A percentile compares a stretch with the other conserved stretches of the same genome.
phyloP scores from a whole-genome alignment of 2,888 invertebrate genomes.

The Lepidocyrtoides sp. region DNA sequence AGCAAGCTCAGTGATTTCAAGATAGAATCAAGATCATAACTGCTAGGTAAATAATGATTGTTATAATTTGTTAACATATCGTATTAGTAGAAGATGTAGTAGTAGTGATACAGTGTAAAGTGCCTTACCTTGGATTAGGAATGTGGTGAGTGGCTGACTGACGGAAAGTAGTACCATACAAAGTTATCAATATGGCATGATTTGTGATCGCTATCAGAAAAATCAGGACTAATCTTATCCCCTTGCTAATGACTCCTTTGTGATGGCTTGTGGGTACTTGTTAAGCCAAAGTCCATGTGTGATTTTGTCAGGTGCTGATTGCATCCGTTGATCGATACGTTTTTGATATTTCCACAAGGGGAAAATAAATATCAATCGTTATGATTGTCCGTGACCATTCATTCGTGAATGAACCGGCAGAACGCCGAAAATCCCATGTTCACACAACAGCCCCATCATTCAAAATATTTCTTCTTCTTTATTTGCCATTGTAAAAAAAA shows the following conservation, averaged over 20 bases:
- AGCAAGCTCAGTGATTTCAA: neutral
- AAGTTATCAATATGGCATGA: neutral
- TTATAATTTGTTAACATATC: too few species aligned
- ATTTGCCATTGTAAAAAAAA: neutral
- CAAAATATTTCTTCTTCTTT: neutral
- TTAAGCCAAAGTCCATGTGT: slow-evolving; percentile 42
- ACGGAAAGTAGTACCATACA: slow-evolving; percentile 11
- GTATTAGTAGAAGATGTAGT: too few species aligned
- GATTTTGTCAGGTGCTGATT: slow-evolving; percentile 79
- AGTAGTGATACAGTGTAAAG: too few species aligned
- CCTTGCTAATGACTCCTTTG: slow-evolving; percentile 51
- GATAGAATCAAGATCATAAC: slow-evolving; percentile 15
- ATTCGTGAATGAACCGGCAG: slow-evolving; percentile 27
- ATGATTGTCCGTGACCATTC: slow-evolving; percentile 3
- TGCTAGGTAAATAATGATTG: too few species aligned
- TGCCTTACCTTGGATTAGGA: too few species aligned
- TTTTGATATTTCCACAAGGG: slow-evolving; percentile 61
- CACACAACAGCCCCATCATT: neutral
- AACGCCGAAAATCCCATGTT: slow-evolving; percentile 22
- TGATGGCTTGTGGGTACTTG: slow-evolving; percentile 73
- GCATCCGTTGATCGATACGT: slow-evolving; percentile 63
- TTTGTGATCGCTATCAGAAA: slow-evolving; percentile 31
- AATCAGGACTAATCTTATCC: slow-evolving; percentile 55
- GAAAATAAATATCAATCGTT: slow-evolving; percentile 68
- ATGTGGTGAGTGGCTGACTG: neutral